These are phyloP conservation scores for Distichodus sexfasciatus DNA, from an alignment of 2,797 vertebrate species.

Conservation along the genomic window DNA sequence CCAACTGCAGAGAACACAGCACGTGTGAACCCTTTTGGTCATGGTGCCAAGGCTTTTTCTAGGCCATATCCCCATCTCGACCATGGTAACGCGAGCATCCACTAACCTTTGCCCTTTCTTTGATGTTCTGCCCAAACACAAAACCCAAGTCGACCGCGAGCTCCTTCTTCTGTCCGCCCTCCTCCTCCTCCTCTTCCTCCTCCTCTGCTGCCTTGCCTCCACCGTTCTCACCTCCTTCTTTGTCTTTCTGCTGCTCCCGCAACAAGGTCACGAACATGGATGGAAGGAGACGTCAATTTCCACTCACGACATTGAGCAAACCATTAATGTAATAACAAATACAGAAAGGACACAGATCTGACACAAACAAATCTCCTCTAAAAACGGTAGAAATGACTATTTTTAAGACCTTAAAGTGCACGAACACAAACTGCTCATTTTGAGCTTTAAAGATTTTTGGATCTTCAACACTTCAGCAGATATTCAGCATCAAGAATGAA, in stretches of 20 bases:
- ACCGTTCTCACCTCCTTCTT: conserved; percentile 40
- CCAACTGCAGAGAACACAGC: conserved; percentile 61
- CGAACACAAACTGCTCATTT: too few species aligned
- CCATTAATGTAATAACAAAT: neutral
- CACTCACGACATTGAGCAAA: too few species aligned
- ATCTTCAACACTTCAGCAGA: too few species aligned
- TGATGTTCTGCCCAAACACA: conserved; percentile 95
- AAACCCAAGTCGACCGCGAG: conserved; percentile 79
- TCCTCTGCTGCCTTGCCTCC: conserved; percentile 42
- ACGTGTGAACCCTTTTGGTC: too few species aligned
- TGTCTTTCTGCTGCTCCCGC: conserved; percentile 36
- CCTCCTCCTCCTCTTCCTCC: conserved; percentile 52
- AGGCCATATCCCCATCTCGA: neutral
- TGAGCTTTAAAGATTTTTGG: too few species aligned
- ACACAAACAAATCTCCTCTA: too few species aligned
- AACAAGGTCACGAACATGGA: neutral
- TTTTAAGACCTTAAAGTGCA: too few species aligned
- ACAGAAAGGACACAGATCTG: too few species aligned
- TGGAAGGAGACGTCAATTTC: too few species aligned
- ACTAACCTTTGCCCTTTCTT: conserved; percentile 93
- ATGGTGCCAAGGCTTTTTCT: neutral
- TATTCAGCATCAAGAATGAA: too few species aligned
- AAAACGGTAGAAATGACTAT: too few species aligned
- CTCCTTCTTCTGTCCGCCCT: conserved; percentile 71
- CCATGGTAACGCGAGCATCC: conserved; percentile 11